Conservation (phyloP, 1,140 invertebrate genomes). For the Streblospio benedicti region DNA sequence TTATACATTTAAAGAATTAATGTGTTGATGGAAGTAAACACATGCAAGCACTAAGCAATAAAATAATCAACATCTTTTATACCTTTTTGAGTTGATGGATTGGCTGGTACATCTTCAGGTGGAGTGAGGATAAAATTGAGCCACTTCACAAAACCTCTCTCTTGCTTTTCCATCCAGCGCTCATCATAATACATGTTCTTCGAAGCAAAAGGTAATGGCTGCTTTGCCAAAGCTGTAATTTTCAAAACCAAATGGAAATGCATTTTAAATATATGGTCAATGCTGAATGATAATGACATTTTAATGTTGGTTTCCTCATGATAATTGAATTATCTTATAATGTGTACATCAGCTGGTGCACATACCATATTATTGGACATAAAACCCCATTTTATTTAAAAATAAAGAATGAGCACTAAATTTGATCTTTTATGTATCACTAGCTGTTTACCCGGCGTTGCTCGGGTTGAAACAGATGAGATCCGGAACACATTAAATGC, state of each 20-base stretch:
- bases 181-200: slow-evolving; percentile 63
- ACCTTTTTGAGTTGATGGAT: too few species aligned
- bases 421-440: neutral
- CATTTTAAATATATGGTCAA: neutral
- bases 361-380: neutral
- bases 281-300: neutral
- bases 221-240: slow-evolving; percentile 34
- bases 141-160: slow-evolving; percentile 75
- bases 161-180: slow-evolving; percentile 68
- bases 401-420: neutral
- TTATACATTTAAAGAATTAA: neutral
- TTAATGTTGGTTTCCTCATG: neutral
- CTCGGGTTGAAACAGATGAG: too few species aligned
- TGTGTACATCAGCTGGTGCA: neutral
- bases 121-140: slow-evolving; percentile 76
- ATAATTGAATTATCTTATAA: neutral
- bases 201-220: slow-evolving; percentile 46
- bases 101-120: slow-evolving; percentile 48
- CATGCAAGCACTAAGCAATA: neutral
- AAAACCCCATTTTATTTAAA: neutral
- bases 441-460: neutral
- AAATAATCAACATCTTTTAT: too few species aligned
- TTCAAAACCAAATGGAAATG: neutral
- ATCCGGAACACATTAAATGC: too few species aligned
- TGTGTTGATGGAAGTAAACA: neutral